Conservation (phyloP, 2,888 invertebrate species). For the Elegia similella region DNA sequence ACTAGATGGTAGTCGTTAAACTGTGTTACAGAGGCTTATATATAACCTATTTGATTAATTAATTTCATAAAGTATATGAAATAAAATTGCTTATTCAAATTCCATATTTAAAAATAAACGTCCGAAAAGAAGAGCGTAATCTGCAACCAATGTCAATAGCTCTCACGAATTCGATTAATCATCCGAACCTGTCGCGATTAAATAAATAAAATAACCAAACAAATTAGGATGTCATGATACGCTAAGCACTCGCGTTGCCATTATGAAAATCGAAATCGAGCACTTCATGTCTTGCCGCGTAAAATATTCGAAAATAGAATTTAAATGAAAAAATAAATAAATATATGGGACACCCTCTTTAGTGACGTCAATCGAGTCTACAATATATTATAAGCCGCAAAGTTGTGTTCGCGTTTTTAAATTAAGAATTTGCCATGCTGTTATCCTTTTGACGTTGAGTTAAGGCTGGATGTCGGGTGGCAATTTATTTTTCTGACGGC, state of each 20-base stretch:
- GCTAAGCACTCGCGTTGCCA: constrained; percentile 47
- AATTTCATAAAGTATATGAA: no score
- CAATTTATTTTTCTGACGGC: constrained; percentile 39
- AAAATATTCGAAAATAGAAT: constrained; percentile 66
- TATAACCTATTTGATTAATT: no score
- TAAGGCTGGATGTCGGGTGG: constrained; percentile 56
- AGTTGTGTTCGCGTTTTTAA: constrained; percentile 23
- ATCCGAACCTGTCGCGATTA: constrained; percentile 15
- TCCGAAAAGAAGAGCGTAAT: constrained; percentile 7
- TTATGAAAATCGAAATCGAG: constrained; percentile 56
- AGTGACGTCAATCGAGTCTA: constrained; percentile 70
- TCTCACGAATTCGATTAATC: constrained; percentile 19
- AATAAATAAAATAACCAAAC: constrained; percentile 25
- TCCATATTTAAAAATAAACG: no score
- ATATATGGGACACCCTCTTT: constrained; percentile 68
- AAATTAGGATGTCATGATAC: constrained; percentile 55
- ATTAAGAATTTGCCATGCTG: constrained; percentile 39
- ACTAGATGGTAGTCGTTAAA: no score
- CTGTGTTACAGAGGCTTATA: no score
- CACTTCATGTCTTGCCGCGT: constrained; percentile 62
- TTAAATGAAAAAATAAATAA: constrained; percentile 56
- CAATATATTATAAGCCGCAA: constrained; percentile 64
- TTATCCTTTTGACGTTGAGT: constrained; percentile 35
- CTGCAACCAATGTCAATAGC: constrained; percentile 15
- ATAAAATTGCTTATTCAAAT: no score